Conservation (phyloP, 2,113 vertebrate genomes). For the Periophthalmodon schlosseri region DNA sequence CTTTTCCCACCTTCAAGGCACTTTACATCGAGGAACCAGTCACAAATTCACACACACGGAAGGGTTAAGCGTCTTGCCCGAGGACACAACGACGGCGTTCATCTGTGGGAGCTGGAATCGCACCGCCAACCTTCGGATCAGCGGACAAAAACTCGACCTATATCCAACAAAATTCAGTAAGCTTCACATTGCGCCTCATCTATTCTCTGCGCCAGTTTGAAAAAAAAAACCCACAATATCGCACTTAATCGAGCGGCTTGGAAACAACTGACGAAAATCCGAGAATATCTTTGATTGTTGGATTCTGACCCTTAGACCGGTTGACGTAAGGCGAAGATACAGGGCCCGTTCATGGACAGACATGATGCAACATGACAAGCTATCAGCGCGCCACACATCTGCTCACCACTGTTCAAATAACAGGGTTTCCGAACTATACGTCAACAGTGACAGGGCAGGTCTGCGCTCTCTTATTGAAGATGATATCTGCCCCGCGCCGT, state of each 20-base stretch:
- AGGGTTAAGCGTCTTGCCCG: no score
- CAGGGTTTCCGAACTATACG: constrained; percentile 52
- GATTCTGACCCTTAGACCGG: constrained; percentile 25
- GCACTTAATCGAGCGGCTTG: neutral
- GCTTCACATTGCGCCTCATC: neutral
- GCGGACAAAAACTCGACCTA: neutral
- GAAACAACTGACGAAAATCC: neutral
- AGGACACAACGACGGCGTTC: no score
- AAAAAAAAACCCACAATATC: neutral
- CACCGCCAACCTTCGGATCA: no score
- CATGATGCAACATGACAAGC: constrained; percentile 48
- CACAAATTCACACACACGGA: no score
- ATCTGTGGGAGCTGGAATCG: no score
- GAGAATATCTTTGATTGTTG: constrained; percentile 15
- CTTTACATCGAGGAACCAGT: no score
- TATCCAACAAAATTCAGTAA: neutral
- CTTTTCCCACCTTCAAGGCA: no score
- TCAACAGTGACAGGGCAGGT: constrained; percentile 63
- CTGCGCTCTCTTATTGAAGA: constrained; percentile 73
- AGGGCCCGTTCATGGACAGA: constrained; percentile 26
- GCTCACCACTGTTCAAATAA: constrained; percentile 64
- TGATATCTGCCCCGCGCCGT: constrained; percentile 67
- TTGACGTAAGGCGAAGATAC: constrained; percentile 31
- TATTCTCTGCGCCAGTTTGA: neutral
- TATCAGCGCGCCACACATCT: constrained; percentile 58